Evolutionary conservation across 2,113 vertebrate species (phyloP), one percentile per base, ranked within the genome.

Genomic region (Percopsis transmontana): DNA sequence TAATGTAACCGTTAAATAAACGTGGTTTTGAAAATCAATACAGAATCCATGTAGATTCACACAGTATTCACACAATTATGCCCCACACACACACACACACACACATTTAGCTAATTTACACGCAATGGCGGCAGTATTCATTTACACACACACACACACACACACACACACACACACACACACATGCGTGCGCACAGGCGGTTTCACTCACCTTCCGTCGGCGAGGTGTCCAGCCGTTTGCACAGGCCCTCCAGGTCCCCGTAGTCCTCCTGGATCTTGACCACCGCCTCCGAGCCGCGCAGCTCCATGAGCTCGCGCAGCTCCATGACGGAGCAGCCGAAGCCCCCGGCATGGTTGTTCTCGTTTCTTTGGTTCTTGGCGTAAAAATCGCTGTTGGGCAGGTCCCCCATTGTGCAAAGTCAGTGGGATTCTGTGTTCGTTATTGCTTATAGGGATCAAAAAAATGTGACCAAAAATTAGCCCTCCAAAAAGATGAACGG

Each of bases 311-410:
- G 93, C 58, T 92, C 94, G 81, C 97, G 96, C 84, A 99, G 94
- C 73, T 99, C 97, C 86, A 95, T 90, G 87, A 99, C 68, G 0
- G 95, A 94, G 91, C 95, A 97, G 86, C 97, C 95, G 50, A 97
- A 98, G 76, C 93, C 95, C 18, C 89, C 93, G 51, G 92, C 94
- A 92, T 95, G 95, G 92, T 94, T 94, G 56, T 83, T 81, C 79
- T 98, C 96, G 0, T 94, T 96, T 95, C 95, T 97, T 96, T 98
- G 97, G 96, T 98, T 98, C 95, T 99, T 99, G 90, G 95, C 93
- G 87, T 99, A 98, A 92, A 98, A 98, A 94, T 98, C 97, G 39
- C 97, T 99, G 85, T 99, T 99, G 65, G 96, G 95, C 96, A 99
- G 95, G 92, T 99, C 97, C 91, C 97, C 97, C 97, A 99, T 99